Evolutionary conservation across 2,797 vertebrate genomes (phyloP), one percentile per base, ranked within the genome.

Genomic region (Limosa lapponica): DNA sequence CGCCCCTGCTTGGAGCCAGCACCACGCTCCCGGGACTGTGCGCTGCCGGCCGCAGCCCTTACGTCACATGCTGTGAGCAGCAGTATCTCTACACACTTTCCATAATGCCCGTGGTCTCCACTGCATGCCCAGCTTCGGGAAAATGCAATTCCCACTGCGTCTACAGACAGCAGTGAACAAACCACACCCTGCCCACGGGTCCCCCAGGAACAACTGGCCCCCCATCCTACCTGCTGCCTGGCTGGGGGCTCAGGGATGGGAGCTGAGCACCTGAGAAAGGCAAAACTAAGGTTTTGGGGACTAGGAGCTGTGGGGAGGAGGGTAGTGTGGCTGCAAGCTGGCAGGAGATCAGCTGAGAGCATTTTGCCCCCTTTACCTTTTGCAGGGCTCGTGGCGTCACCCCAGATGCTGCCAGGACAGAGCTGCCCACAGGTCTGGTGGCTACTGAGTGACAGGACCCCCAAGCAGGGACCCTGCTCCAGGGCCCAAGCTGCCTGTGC

Each of bases 11-110:
- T 1, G 1, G 73, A 71, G 39, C 30, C 49, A 77, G 36, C 4
- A 3, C 51, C 2, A 0, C 0, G 0, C 44, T 87, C 82, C 46
- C 54, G 87, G 66, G 58, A 61, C 22, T 1, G 0, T 39, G 25
- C 34, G 52, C 52, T 82, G 65, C 23, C 52, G 24, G 28, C 65
- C 73, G 57, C 18, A 83, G 44, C 84, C 84, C 41, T n/a, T 57
- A 46, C 27, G 41, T 48, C 46, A 61, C 0, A 0, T 49, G 28
- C 54, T 57, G 23, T 34, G 44, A 89, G 17, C 66, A 91, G 58
- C 32, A 84, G 43, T 24, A 57, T 30, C 82, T 32, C 44, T 9
- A 46, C 34, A 39, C 28, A 6, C 9, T 55, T 82, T 70, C 71
- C 27, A 18, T 72, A 85, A 79, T 25, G 64, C 46, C 59, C n/a